These are phyloP conservation scores for Toxonevra muliebris DNA, from an alignment of 2,888 invertebrate species.

Conservation along the genomic window DNA sequence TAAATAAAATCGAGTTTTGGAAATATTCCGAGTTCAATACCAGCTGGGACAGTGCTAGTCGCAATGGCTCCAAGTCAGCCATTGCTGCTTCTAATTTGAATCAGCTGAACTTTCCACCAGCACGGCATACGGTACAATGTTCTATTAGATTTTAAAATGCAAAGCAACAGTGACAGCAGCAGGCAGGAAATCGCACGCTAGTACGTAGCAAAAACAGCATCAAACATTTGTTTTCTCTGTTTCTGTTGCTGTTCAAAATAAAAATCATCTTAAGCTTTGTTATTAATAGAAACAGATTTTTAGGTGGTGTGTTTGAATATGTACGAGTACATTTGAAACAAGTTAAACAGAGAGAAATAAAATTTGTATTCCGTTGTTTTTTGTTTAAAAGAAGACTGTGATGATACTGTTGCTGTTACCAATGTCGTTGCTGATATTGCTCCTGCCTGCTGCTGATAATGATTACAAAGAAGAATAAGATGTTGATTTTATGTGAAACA, in stretches of 20 bases:
- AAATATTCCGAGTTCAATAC: too few relatives aligned
- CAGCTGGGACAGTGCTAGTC: too few relatives aligned
- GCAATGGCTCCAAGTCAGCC: too few relatives aligned
- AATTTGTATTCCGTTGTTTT: background rate
- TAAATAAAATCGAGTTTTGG: too few relatives aligned
- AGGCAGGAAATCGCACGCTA: background rate
- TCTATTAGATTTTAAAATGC: background rate
- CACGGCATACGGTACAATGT: background rate
- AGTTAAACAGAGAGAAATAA: constrained; percentile 24
- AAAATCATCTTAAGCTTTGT: constrained; percentile 52
- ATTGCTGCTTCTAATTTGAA: too few relatives aligned
- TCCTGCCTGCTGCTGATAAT: too few relatives aligned
- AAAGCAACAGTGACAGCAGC: constrained; percentile 10
- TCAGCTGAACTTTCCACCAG: too few relatives aligned
- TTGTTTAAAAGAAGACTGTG: background rate
- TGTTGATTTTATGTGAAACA: too few relatives aligned
- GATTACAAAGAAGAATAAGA: background rate
- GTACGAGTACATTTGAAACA: constrained; percentile 29
- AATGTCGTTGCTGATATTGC: too few relatives aligned
- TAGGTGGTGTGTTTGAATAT: constrained; percentile 34
- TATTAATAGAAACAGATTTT: constrained; percentile 56
- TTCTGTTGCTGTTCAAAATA: constrained; percentile 22
- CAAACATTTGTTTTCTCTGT: constrained; percentile 10
- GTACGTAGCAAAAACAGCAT: constrained; percentile 15
- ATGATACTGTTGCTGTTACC: too few relatives aligned